A percentile compares a stretch with the other conserved stretches of the same genome.
phyloP scores from a whole-genome alignment of 30 jellyfish, hydroid and myxozoan species.

The Aurelia aurita complex sp. Pacific region DNA sequence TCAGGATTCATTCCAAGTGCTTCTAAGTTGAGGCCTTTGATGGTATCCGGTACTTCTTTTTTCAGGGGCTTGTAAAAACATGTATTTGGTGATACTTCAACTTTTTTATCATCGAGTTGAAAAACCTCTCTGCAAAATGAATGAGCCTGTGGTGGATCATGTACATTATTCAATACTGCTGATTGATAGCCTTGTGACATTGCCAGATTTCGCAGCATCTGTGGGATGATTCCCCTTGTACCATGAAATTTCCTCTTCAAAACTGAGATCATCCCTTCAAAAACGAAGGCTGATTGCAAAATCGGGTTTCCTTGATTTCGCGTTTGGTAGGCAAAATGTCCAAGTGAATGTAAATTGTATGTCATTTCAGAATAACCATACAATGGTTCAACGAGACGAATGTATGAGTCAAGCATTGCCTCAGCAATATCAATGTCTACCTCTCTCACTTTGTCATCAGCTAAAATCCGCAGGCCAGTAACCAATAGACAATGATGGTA shows the following conservation, averaged over 20 bases:
- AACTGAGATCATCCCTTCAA: not conserved
- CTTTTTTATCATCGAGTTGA: too few relatives aligned
- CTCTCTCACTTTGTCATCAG: not conserved
- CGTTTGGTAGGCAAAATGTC: constrained; percentile 21
- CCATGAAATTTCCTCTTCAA: constrained; percentile 5
- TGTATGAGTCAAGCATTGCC: constrained; percentile 14
- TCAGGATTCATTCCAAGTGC: too few relatives aligned
- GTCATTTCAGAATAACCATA: constrained; percentile 13
- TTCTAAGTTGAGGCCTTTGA: too few relatives aligned
- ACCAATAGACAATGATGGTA: constrained; percentile 10
- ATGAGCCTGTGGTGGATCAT: not conserved
- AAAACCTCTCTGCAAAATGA: too few relatives aligned
- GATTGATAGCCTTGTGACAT: constrained; percentile 10
- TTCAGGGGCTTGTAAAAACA: too few relatives aligned
- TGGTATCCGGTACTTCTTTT: too few relatives aligned
- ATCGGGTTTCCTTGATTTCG: constrained; percentile 17
- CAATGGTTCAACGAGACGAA: constrained; percentile 10
- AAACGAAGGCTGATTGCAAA: constrained; percentile 15
- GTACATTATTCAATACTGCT: not conserved
- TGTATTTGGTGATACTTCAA: too few relatives aligned
- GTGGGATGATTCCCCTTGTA: constrained; percentile 3
- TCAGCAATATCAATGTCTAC: constrained; percentile 5
- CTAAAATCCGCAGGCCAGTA: constrained; percentile 13
- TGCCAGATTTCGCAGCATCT: constrained; percentile 2
- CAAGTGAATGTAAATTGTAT: constrained; percentile 9